Evolutionary conservation across 2,888 invertebrate genomes (phyloP).

Genomic region (Conchocele bisecta): DNA sequence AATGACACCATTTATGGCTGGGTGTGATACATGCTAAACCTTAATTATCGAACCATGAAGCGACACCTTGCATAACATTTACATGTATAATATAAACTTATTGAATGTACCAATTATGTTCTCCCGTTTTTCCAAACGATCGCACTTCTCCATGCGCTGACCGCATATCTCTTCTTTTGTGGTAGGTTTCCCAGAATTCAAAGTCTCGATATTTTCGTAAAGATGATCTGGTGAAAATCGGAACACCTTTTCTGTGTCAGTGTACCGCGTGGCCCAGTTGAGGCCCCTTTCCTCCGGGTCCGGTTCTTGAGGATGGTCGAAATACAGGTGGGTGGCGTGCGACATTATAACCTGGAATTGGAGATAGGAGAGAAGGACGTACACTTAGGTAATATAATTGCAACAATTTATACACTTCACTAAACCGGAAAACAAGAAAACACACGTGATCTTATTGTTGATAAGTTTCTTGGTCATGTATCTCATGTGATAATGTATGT

Average conservation of each 20-base stretch:
- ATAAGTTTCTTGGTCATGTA: no score
- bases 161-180: conserved; percentile 58
- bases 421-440: no score
- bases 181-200: conserved; percentile 60
- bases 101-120: conserved; percentile 76
- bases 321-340: conserved; percentile 72
- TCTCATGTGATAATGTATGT: no score
- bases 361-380: background rate
- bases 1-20: no score
- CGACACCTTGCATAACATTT: no score
- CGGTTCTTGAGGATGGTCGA: conserved; percentile 74
- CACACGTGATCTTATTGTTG: no score
- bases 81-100: no score
- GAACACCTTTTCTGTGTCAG: conserved; percentile 69
- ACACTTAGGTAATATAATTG: no score
- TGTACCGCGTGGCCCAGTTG: conserved; percentile 77
- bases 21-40: no score
- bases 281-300: conserved; percentile 75
- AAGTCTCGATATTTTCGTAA: conserved; percentile 61
- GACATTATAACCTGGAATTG: conserved; percentile 72
- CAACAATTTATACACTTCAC: no score
- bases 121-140: conserved; percentile 57
- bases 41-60: no score
- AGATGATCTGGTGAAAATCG: conserved; percentile 66
- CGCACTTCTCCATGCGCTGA: conserved; percentile 51